These are phyloP conservation scores for Trididemnum nubilum DNA, from an alignment of 23 tunicate genomes.

Conservation along the genomic window DNA sequence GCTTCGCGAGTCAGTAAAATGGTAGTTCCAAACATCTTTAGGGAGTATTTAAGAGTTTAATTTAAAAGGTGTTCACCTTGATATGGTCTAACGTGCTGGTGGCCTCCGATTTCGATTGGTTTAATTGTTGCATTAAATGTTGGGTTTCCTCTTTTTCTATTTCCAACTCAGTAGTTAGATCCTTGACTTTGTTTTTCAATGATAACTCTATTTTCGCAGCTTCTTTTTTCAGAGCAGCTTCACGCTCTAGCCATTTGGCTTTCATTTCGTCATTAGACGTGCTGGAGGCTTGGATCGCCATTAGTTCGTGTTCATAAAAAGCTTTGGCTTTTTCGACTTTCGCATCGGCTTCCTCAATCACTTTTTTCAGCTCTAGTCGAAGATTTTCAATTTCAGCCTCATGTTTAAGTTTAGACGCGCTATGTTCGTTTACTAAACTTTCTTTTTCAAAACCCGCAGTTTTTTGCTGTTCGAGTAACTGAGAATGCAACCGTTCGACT, in stretches of 20 bases:
- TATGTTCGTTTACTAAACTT: constrained; percentile 26
- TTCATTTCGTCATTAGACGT: constrained; percentile 39
- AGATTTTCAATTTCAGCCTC: constrained; percentile 25
- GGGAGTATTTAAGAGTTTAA: too few relatives aligned
- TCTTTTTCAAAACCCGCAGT: constrained; percentile 34
- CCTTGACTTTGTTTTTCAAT: constrained; percentile 56
- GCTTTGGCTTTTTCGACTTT: constrained; percentile 87
- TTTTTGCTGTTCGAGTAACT: constrained; percentile 38
- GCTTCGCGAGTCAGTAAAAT: too few relatives aligned
- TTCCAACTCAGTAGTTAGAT: constrained; percentile 42
- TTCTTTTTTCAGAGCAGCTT: constrained; percentile 57
- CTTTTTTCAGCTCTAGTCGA: constrained; percentile 55
- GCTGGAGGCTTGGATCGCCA: constrained; percentile 36
- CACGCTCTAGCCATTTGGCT: constrained; percentile 65
- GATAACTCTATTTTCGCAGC: constrained; percentile 41
- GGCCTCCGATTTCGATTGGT: constrained; percentile 47
- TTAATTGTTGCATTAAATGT: constrained; percentile 41
- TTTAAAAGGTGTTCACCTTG: constrained; percentile 52
- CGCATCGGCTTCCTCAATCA: constrained; percentile 50
- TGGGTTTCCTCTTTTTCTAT: constrained; percentile 46
- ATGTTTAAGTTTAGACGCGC: not conserved
- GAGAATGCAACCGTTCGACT: constrained; percentile 25
- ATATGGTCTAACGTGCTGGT: constrained; percentile 57
- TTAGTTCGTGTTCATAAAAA: constrained; percentile 81
- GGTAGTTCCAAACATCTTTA: too few relatives aligned